Base-by-base conservation (phyloP, 2,797 vertebrate genomes). In the Mus minutoides region DNA sequence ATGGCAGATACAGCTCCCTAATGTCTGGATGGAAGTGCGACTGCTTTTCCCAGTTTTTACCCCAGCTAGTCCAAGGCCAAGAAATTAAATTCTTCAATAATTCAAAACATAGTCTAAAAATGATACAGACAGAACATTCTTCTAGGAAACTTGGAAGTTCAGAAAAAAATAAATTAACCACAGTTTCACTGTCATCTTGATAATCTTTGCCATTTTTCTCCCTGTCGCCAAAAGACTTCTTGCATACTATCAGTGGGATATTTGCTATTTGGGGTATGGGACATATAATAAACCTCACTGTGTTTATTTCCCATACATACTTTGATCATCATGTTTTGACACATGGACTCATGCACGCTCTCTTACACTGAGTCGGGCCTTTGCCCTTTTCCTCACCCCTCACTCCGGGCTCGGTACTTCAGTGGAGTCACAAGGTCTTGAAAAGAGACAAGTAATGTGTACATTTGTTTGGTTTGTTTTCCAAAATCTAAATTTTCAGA, bases 81-180 rank as follows among this genome's bases (percentile, higher is more conserved):
- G 64, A 88, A 2, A 3, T 40, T 31, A 21, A 95, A 24, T 22
- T 52, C 67, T 56, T 52, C 49, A 69, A 49, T 49, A n/a, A 69
- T 54, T 34, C n/a, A 54, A 87, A 77, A 13, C 16, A 75, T 79
- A 71, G 5, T 77, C 89, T 79, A 80, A 56, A 90, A 85, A 84
- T 75, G 52, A 40, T 37, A 67, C 29, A 75, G 49, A 26, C 6
- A 88, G 75, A 88, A 49, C 16, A 76, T 77, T 92, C 60, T 60
- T 52, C 60, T 67, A 94, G 84, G 40, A 95, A 93, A 78, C 58
- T 21, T 52, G 79, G 56, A 92, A 92, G 64, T 37, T 76, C 1
- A 76, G 46, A n/a, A 49, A 67, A 22, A 83, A 67, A n/a, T n/a
- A 85, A 73, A 80, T n/a, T 73, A 87, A 34, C 60, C 19, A 52